Conservation (phyloP, 2,888 invertebrate species). For the Ptychoptera contaminata region DNA sequence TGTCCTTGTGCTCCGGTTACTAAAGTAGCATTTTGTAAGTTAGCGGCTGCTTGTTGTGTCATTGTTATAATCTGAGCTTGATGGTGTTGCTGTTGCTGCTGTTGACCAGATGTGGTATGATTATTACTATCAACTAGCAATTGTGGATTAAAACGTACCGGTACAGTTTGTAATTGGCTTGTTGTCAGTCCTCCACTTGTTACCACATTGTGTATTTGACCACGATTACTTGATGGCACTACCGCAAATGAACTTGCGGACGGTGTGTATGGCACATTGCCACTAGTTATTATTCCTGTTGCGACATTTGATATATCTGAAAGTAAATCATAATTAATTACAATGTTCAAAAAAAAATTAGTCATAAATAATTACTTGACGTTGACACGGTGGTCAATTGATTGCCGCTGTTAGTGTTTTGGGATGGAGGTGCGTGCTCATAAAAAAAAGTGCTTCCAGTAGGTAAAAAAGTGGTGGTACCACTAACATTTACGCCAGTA, state of each 20-base stretch:
- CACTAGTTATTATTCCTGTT: conserved; percentile 19
- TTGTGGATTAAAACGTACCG: conserved; percentile 21
- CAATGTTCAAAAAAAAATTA: not conserved
- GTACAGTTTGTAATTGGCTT: conserved; percentile 19
- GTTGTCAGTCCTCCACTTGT: not conserved
- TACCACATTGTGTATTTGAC: conserved; percentile 18
- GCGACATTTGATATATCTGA: conserved; percentile 11
- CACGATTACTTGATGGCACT: conserved; percentile 19
- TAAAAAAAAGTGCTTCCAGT: conserved; percentile 28
- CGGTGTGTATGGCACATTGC: conserved; percentile 18
- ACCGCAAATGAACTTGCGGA: conserved; percentile 27
- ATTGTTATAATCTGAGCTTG: conserved; percentile 13
- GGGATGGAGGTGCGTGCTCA: conserved; percentile 13
- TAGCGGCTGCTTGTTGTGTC: conserved; percentile 21
- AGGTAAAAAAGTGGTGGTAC: conserved; percentile 17
- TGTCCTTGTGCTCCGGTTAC: conserved; percentile 6
- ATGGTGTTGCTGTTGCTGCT: conserved; percentile 3
- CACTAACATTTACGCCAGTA: conserved; percentile 9
- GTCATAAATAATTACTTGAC: conserved; percentile 20
- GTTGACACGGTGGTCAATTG: conserved; percentile 18
- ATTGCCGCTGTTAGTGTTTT: not conserved
- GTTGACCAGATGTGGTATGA: conserved; percentile 1
- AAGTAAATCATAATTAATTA: not conserved
- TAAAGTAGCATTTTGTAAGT: conserved; percentile 9
- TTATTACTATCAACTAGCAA: conserved; percentile 11